Conservation (phyloP, 2,888 invertebrate species). For the Tenthredo mesomela region DNA sequence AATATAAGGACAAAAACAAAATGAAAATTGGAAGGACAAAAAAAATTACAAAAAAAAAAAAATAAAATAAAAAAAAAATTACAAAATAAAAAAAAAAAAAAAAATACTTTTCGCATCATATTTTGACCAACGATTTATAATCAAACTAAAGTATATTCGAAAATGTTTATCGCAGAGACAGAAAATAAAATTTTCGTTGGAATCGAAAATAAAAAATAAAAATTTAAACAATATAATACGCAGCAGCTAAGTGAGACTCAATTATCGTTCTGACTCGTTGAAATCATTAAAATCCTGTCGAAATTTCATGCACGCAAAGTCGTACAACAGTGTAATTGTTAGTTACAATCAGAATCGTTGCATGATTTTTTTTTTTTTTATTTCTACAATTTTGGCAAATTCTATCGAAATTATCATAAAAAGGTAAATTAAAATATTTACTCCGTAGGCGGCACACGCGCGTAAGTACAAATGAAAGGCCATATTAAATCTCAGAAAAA, state of each 20-base stretch:
- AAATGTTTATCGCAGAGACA: background rate
- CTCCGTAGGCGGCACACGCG: conserved; percentile 21
- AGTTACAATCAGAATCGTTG: background rate
- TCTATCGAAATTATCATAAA: background rate
- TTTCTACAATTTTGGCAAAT: background rate
- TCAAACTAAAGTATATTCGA: background rate
- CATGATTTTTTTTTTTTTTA: background rate
- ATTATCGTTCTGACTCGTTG: background rate
- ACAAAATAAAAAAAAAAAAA: background rate
- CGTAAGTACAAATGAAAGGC: conserved; percentile 47
- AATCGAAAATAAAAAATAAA: background rate
- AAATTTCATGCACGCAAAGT: background rate
- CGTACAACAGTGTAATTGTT: background rate
- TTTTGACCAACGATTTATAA: background rate
- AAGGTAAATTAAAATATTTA: conserved; percentile 13
- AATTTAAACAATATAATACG: background rate
- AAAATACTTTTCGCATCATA: background rate
- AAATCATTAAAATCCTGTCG: background rate
- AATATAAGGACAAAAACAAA: background rate
- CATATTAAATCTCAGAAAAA: conserved; percentile 35
- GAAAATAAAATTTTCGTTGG: background rate
- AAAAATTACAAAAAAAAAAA: background rate
- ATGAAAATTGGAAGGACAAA: background rate
- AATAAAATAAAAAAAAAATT: no score
- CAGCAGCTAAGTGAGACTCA: background rate